Evolutionary conservation across 2,888 invertebrate genomes (phyloP), one percentile per base, ranked within the genome.

Genomic region (Eristalis pertinax): DNA sequence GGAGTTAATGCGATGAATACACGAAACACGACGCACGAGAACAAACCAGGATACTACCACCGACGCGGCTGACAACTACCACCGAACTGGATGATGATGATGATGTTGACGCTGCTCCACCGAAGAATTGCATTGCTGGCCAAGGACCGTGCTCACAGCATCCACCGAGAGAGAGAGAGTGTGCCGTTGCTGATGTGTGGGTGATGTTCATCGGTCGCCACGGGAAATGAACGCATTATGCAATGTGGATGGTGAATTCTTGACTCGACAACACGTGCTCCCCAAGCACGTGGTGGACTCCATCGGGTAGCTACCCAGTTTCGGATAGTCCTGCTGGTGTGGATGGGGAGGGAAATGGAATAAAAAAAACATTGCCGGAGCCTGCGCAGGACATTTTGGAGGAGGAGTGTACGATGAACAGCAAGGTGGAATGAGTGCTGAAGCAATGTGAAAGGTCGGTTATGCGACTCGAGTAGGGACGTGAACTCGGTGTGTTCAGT

Each of bases 401-500:
- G 87, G 87, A 87, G 87, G 87, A 87, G 87, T 87, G 64, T 75
- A 75, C 56, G 69, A 82, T 81, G 83, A 84, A 84, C 84, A 73
- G 56, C 60, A 35, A 76, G 76, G 72, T 73, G 67, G 74, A 84
- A 62, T 84, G 84, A 70, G 67, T 73, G 76, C 32, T 74, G 68
- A 22, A 79, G 79, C 72, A 64, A 87, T 77, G 84, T 87, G 87
- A 84, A 87, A 84, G 87, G 87, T 87, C 84, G 83, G 79, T 58
- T 84, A 60, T 83, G 79, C 64, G 76, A 84, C 69, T 62, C 29
- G 87, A 84, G 76, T 84, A 50, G 68, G 72, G 26, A 79, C 68
- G 43, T 80, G 38, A 69, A 50, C 41, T 58, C 60, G 43, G 63
- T 79, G 1, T 76, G 43, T 72, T 87, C 68, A 87, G 87, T 87